Evolutionary conservation across 2,113 vertebrate genomes (phyloP), one percentile per base, ranked within the genome.

Genomic region (Sander lucioperca): DNA sequence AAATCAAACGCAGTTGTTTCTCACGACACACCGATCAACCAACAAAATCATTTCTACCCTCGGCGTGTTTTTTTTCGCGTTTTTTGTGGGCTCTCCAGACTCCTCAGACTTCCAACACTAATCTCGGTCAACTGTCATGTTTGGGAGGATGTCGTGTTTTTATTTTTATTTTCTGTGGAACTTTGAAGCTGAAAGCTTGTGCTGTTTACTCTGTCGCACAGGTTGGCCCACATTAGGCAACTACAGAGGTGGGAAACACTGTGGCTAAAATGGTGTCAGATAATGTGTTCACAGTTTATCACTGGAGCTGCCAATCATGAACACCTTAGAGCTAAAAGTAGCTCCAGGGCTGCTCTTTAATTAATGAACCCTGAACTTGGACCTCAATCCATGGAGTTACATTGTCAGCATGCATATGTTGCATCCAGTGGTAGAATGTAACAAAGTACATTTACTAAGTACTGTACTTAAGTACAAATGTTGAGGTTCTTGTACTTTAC

Each of bases 1-100:
- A 64, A 77, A 69, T 74, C 67, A 43, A 63, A 61, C n/a, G 14
- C 80, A 61, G 67, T 68, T 58, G 67, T 87, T 73, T 73, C 58
- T 69, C 23, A 3, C 23, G 30, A 50, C 72, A 39, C 63, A 23
- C 48, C 48, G 68, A 80, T 77, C 77, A 77, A 56, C 48, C 54
- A 39, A n/a, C 68, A 58, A 78, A 59, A 27, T 21, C 0, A 4
- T 33, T 45, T 39, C 54, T 3, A 18, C 16, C 19, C 18, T 1
- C 0, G 5, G 4, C 25, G 4, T 25, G 36, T 43, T 43, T 11
- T 43, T 39, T 9, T 39, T 36, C 5, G 6, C 6, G 1, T 36
- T 1, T 5, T 13, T 8, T 50, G 18, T 33, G 36, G 3, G 11
- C 1, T 53, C 76, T 47, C 6, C 36, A 45, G 48, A 23, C 6